phyloP scores from a whole-genome alignment of 2,888 invertebrate species.

The Tetropium fuscum region DNA sequence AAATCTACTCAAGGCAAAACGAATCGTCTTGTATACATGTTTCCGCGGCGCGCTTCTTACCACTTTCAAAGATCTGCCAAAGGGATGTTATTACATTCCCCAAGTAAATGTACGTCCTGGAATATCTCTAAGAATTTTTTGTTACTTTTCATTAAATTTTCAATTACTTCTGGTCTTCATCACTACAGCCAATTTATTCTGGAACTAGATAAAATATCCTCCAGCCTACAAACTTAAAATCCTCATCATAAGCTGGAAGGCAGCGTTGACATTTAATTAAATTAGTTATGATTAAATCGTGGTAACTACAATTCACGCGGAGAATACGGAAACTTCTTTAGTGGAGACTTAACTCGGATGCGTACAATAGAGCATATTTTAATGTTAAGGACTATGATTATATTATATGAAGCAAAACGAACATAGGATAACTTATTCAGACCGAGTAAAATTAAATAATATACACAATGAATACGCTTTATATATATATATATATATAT shows the following conservation, averaged over 20 bases:
- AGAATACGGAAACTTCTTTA: conserved; percentile 5
- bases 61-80: too few species aligned
- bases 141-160: conserved; percentile 9
- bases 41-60: too few species aligned
- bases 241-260: conserved; percentile 18
- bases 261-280: conserved; percentile 21
- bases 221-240: conserved; percentile 7
- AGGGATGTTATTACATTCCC: too few species aligned
- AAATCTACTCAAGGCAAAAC: too few species aligned
- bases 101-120: too few species aligned
- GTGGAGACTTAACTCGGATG: background rate
- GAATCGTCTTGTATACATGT: too few species aligned
- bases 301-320: conserved; percentile 16
- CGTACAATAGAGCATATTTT: conserved; percentile 1
- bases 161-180: conserved; percentile 13
- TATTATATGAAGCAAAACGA: too few species aligned
- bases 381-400: too few species aligned
- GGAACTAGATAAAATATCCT: conserved; percentile 12
- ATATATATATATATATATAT: too few species aligned
- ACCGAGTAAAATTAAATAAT: too few species aligned
- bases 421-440: too few species aligned
- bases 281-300: conserved; percentile 22
- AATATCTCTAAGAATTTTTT: background rate
- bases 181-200: background rate
- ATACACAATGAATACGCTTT: too few species aligned